A percentile compares a stretch with the other conserved stretches of the same genome.
Evolutionary conservation across 2,888 invertebrate species (phyloP).

Genomic region (Melinaea menophilus): DNA sequence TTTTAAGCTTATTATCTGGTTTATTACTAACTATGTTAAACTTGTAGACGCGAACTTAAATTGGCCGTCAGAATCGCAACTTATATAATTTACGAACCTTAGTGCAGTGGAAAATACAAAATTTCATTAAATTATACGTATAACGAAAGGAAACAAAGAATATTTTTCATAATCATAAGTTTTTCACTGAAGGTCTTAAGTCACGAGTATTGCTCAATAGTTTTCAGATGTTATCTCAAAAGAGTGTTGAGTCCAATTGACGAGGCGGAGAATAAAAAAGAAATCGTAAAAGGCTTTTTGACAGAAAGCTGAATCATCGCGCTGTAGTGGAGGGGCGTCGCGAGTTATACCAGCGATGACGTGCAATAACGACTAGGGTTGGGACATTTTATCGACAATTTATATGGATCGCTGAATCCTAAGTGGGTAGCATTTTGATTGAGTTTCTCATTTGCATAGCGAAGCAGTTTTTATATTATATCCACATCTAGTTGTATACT

Average conservation of each 20-base stretch:
- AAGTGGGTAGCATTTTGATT: no score
- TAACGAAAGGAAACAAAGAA: no score
- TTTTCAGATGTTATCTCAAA: conserved; percentile 45
- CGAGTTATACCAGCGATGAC: conserved; percentile 59
- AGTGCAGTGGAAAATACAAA: conserved; percentile 12
- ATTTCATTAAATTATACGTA: neutral
- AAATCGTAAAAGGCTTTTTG: conserved; percentile 72
- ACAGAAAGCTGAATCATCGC: conserved; percentile 74
- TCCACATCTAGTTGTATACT: no score
- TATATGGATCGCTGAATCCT: neutral
- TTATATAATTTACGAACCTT: conserved; percentile 47
- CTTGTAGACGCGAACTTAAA: conserved; percentile 46
- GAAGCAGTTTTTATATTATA: no score
- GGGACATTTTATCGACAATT: conserved; percentile 23
- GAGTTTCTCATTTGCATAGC: no score
- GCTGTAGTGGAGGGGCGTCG: conserved; percentile 53
- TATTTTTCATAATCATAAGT: conserved; percentile 1
- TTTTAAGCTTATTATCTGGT: neutral
- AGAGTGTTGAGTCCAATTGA: conserved; percentile 62
- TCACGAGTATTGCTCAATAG: conserved; percentile 30
- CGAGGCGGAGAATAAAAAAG: conserved; percentile 60
- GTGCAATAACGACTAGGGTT: conserved; percentile 65
- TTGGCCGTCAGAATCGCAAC: conserved; percentile 52
- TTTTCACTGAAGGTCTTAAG: conserved; percentile 25
- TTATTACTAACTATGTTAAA: conserved; percentile 29